A percentile compares a stretch with the other conserved stretches of the same genome.
These are phyloP conservation scores for Clostera curtula DNA, from an alignment of 2,888 invertebrate species.

Conservation along the genomic window DNA sequence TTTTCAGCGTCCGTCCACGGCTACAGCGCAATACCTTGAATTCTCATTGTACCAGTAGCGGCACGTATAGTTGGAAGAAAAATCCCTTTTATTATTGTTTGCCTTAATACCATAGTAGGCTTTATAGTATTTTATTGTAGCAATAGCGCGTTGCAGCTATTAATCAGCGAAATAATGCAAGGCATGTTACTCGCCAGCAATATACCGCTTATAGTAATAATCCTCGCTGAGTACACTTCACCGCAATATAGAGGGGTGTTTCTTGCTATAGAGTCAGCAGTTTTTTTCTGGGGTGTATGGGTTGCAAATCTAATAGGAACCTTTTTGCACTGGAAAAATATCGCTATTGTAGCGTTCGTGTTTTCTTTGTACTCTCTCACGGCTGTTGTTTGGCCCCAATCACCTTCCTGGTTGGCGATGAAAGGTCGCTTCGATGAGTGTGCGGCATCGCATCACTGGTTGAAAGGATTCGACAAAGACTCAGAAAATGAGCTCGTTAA, in stretches of 20 bases:
- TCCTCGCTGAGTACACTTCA: conserved; percentile 27
- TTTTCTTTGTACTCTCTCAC: conserved; percentile 15
- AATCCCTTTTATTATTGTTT: conserved; percentile 15
- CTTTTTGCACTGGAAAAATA: conserved; percentile 21
- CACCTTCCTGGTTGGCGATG: conserved; percentile 27
- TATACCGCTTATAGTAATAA: conserved; percentile 12
- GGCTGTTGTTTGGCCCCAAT: conserved; percentile 19
- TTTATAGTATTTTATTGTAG: conserved; percentile 23
- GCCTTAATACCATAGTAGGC: conserved; percentile 11
- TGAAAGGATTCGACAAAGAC: conserved; percentile 22
- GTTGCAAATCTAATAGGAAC: conserved; percentile 26
- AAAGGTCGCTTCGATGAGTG: conserved; percentile 25
- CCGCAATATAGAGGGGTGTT: conserved; percentile 25
- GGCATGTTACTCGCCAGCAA: conserved; percentile 17
- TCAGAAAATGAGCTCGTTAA: conserved; percentile 21
- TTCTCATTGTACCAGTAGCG: conserved; percentile 15
- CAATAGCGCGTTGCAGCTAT: conserved; percentile 15
- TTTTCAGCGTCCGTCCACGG: conserved; percentile 13
- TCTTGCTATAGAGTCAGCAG: conserved; percentile 22
- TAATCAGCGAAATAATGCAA: conserved; percentile 27
- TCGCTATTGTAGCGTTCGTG: conserved; percentile 19
- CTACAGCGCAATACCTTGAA: conserved; percentile 18
- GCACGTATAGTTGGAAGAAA: conserved; percentile 14
- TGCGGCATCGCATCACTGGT: conserved; percentile 19
- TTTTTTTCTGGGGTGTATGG: conserved; percentile 25